phyloP scores from a whole-genome alignment of 2,797 vertebrate genomes.

The Limnodromus scolopaceus region DNA sequence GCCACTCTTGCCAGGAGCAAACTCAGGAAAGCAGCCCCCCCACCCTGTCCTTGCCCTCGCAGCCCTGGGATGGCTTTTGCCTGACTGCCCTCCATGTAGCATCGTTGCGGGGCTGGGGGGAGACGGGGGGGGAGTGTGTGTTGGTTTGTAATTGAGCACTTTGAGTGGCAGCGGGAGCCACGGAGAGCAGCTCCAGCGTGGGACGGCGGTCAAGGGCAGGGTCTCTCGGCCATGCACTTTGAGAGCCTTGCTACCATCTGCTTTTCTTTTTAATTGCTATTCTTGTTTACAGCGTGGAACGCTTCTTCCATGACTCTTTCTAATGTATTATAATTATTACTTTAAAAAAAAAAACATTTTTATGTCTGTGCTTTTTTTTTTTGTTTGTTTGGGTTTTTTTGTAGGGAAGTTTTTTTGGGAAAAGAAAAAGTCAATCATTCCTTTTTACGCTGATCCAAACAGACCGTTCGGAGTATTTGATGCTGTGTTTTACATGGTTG shows the following conservation, averaged over 20 bases:
- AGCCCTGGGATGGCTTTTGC: background rate
- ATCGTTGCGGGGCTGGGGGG: background rate
- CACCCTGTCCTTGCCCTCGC: rapidly evolving
- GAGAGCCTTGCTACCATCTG: background rate
- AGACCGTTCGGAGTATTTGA: background rate
- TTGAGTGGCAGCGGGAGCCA: background rate
- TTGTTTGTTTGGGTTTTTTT: background rate
- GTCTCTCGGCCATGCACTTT: background rate
- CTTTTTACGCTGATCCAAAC: background rate
- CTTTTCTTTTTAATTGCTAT: conserved; percentile 42
- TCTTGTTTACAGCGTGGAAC: conserved; percentile 63
- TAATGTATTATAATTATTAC: conserved; percentile 53
- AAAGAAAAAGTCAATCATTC: background rate
- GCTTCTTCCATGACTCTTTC: conserved; percentile 29
- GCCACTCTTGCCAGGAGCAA: background rate
- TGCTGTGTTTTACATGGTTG: conserved; percentile 49
- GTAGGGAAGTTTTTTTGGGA: rapidly evolving
- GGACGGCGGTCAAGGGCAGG: background rate
- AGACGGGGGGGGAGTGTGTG: too few relatives aligned
- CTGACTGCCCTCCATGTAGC: background rate
- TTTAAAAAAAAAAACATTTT: background rate
- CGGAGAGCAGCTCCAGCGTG: rapidly evolving
- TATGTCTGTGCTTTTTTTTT: background rate
- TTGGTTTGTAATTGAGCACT: conserved; percentile 7
- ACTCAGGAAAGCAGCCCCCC: background rate